phyloP scores from a whole-genome alignment of 2,888 invertebrate species.

The Gastracanthus pulcherrimus region DNA sequence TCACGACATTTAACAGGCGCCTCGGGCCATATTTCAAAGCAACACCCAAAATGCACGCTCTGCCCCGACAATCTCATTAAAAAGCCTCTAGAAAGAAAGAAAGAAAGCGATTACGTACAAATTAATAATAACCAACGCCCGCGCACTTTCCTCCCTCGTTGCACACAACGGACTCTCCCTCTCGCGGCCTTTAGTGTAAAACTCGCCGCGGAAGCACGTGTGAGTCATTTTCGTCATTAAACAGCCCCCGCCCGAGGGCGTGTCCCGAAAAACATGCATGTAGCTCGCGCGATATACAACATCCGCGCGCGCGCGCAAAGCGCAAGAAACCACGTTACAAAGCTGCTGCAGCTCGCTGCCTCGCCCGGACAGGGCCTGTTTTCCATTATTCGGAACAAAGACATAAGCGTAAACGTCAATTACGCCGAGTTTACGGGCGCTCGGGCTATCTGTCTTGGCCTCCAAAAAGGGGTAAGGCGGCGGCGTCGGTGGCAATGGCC shows the following conservation, averaged over 20 bases:
- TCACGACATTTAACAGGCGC: slow-evolving; percentile 29
- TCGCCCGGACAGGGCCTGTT: not conserved
- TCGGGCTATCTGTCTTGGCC: slow-evolving; percentile 46
- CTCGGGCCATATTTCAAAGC: slow-evolving; percentile 9
- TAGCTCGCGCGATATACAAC: not conserved
- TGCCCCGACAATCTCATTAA: slow-evolving; percentile 17
- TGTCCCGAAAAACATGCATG: slow-evolving; percentile 22
- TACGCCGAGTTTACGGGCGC: slow-evolving; percentile 45
- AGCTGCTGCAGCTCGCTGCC: not conserved
- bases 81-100: not conserved
- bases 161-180: slow-evolving; percentile 33
- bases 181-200: slow-evolving; percentile 41
- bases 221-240: slow-evolving; percentile 55
- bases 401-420: slow-evolving; percentile 53
- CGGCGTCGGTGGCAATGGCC: slow-evolving; percentile 34
- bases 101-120: slow-evolving; percentile 38
- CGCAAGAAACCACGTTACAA: not conserved
- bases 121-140: slow-evolving; percentile 50
- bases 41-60: not conserved
- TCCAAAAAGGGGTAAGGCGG: slow-evolving; percentile 31
- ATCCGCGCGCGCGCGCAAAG: not conserved
- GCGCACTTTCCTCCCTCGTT: slow-evolving; percentile 58
- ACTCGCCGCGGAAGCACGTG: slow-evolving; percentile 36
- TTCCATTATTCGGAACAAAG: slow-evolving; percentile 50
- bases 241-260: slow-evolving; percentile 10